Percentiles rank a stretch among this genome's conserved stretches.
Conservation (phyloP, 2,888 invertebrate genomes). For the Nebria brevicollis region DNA sequence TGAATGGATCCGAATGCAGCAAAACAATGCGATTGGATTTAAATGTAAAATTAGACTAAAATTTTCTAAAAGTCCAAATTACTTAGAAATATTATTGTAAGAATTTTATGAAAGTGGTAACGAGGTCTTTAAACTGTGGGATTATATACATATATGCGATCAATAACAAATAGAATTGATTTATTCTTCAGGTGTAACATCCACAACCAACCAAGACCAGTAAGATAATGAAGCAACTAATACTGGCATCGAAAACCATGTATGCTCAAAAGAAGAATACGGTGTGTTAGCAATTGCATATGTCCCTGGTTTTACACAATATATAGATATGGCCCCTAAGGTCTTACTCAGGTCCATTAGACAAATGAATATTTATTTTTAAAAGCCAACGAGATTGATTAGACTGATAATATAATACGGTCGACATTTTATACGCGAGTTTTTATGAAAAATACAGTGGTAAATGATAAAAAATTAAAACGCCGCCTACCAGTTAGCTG, state of each 20-base stretch:
- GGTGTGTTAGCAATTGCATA: too few species aligned
- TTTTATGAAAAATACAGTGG: background rate
- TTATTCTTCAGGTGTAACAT: background rate
- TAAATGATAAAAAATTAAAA: background rate
- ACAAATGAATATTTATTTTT: conserved; percentile 6
- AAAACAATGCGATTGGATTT: too few species aligned
- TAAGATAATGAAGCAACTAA: background rate
- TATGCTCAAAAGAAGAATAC: too few species aligned
- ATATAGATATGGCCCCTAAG: too few species aligned
- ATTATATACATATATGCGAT: background rate
- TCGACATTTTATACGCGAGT: background rate
- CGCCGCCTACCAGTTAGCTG: background rate
- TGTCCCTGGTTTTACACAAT: too few species aligned
- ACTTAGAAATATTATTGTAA: too few species aligned
- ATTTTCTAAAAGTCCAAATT: too few species aligned
- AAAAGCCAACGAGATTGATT: conserved; percentile 5
- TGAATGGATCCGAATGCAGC: too few species aligned
- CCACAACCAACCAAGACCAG: background rate
- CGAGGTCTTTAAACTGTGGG: background rate
- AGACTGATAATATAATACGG: conserved; percentile 3
- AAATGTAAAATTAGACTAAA: too few species aligned
- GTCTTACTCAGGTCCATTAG: background rate
- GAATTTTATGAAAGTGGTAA: background rate
- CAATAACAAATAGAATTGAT: background rate
- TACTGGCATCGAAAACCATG: too few species aligned